These are phyloP conservation scores for Remorina albescens DNA, from an alignment of 2,797 vertebrate genomes.

Conservation along the genomic window DNA sequence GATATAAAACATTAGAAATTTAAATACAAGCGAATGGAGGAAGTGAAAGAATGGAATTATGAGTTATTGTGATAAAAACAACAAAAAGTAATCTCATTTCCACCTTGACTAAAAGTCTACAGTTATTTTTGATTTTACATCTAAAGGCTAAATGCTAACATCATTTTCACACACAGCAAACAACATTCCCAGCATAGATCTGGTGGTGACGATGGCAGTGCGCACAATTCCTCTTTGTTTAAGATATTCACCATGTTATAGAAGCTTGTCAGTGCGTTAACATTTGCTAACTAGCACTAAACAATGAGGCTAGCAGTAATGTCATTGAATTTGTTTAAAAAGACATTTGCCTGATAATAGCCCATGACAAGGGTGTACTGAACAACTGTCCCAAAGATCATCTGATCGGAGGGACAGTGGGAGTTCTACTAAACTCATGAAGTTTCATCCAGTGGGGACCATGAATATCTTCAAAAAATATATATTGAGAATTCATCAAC, in stretches of 20 bases:
- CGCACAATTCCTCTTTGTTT: neutral
- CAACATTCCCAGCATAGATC: too few relatives aligned
- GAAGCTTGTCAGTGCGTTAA: neutral
- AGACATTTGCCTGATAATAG: neutral
- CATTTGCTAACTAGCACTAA: neutral
- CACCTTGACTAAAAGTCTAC: neutral
- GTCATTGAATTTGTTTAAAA: neutral
- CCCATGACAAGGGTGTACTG: too few relatives aligned
- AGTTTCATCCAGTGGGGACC: neutral
- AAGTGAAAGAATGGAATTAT: neutral
- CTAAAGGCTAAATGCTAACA: neutral
- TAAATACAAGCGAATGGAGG: neutral
- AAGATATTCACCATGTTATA: neutral
- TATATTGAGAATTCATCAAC: neutral
- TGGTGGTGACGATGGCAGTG: too few relatives aligned
- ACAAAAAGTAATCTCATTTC: neutral
- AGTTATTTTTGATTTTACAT: too few relatives aligned
- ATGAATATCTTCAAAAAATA: neutral
- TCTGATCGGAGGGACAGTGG: neutral
- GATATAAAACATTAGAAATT: too few relatives aligned
- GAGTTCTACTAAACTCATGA: neutral
- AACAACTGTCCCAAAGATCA: neutral
- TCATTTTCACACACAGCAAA: too few relatives aligned
- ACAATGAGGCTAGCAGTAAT: neutral
- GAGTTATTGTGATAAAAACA: neutral